Conservation (phyloP, 2,113 vertebrate genomes). For the Fulmarus glacialis region DNA sequence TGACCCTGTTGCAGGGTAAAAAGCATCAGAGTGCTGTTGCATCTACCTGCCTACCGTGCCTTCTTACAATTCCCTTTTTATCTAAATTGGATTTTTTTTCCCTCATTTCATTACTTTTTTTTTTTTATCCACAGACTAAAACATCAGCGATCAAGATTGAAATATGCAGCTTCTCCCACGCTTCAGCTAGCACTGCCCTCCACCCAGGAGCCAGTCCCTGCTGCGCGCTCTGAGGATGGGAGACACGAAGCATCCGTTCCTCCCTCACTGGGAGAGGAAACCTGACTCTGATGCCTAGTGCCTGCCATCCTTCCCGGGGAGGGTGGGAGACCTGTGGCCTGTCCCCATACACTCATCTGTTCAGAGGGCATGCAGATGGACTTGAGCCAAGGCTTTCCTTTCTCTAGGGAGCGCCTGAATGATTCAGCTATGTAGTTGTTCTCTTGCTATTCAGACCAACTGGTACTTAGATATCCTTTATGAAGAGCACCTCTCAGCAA, state of each 20-base stretch:
- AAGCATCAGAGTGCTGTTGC: neutral
- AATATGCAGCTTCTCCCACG: neutral
- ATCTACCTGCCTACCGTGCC: neutral
- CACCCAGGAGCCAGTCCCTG: neutral
- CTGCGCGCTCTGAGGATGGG: neutral
- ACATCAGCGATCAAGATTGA: neutral
- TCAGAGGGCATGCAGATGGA: neutral
- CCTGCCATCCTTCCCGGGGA: fast-evolving
- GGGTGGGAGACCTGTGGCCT: neutral
- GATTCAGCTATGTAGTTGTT: neutral
- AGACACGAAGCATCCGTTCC: neutral
- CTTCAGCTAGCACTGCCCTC: neutral
- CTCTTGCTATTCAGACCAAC: neutral
- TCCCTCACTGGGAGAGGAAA: neutral
- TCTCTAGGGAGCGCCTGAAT: neutral
- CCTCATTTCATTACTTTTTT: neutral
- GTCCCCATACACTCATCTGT: fast-evolving
- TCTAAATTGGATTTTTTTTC: neutral
- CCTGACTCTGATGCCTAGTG: neutral
- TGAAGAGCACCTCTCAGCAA: neutral
- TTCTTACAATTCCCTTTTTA: neutral
- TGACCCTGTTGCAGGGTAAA: neutral
- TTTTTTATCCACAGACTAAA: neutral
- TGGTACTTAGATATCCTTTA: neutral
- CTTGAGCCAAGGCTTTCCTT: neutral